Conservation (phyloP, 2,113 vertebrate genomes). For the Callocephalon fimbriatum region DNA sequence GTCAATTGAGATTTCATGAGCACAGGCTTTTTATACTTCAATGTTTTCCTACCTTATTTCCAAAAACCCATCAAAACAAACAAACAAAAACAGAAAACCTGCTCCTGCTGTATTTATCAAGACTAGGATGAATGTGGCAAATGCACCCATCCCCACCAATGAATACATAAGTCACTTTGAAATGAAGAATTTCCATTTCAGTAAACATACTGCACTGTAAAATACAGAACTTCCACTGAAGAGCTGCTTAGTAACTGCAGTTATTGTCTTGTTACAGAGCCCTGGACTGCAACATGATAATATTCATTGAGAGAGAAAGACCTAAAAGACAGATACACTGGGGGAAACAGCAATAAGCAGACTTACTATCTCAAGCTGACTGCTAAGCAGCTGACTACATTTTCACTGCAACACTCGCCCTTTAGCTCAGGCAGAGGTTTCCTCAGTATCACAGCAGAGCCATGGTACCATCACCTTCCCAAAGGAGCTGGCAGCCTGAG, state of each 20-base stretch:
- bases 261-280: not conserved
- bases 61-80: not conserved
- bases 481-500: not conserved
- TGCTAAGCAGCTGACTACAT: not conserved
- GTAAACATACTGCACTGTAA: not conserved
- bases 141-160: not conserved
- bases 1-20: not conserved
- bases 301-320: not conserved
- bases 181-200: conserved; percentile 24
- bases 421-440: not conserved
- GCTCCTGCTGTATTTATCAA: not conserved
- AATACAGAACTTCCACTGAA: not conserved
- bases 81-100: not conserved
- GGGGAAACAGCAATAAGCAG: not conserved
- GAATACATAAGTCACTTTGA: not conserved
- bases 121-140: not conserved
- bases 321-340: not conserved
- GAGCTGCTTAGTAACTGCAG: not conserved
- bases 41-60: not conserved
- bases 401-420: not conserved
- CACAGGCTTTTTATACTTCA: not conserved
- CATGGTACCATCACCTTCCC: not conserved
- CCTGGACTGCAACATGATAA: not conserved
- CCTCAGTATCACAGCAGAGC: not conserved
- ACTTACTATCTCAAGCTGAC: not conserved